Percentiles rank a stretch among this genome's conserved stretches.
Evolutionary conservation across 2,888 invertebrate species (phyloP).

Genomic region (Crioceris asparagi): DNA sequence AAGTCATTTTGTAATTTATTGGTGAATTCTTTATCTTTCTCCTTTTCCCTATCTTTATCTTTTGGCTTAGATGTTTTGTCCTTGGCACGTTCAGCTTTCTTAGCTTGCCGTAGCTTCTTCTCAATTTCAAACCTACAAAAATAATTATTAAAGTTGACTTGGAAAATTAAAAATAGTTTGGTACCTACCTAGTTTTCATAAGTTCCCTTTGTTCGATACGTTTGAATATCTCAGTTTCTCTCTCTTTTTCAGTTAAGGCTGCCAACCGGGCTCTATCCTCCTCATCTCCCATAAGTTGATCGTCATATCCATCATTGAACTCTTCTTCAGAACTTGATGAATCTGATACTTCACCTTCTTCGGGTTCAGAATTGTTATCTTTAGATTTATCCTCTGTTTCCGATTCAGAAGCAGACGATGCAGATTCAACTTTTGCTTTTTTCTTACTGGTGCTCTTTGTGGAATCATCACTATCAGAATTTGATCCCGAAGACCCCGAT

Average conservation of each 20-base stretch:
- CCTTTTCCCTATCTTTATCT: constrained; percentile 61
- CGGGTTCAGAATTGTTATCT: constrained; percentile 56
- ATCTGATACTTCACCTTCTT: constrained; percentile 79
- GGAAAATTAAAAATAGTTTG: not conserved
- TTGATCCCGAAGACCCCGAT: constrained; percentile 32
- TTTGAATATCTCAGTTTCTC: constrained; percentile 95
- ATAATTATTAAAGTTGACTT: not conserved
- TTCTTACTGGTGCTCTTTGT: constrained; percentile 22
- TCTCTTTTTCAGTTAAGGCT: constrained; percentile 90
- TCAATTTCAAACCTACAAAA: constrained; percentile 80
- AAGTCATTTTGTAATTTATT: constrained; percentile 34
- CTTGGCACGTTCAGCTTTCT: constrained; percentile 60
- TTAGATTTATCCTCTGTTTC: constrained; percentile 37
- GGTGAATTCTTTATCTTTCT: constrained; percentile 55
- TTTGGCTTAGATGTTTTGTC: constrained; percentile 55
- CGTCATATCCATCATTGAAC: constrained; percentile 94
- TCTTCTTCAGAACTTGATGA: constrained; percentile 66
- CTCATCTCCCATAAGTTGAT: constrained; percentile 93
- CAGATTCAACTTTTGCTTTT: constrained; percentile 27
- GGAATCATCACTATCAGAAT: constrained; percentile 36
- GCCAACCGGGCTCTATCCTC: constrained; percentile 85
- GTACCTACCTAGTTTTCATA: constrained; percentile 65
- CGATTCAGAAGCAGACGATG: constrained; percentile 33
- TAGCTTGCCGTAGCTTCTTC: constrained; percentile 77
- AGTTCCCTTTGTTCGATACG: constrained; percentile 90